These are phyloP conservation scores for Drosophila melanogaster DNA, from an alignment of 1,140 invertebrate species.

Conservation along the genomic window DNA sequence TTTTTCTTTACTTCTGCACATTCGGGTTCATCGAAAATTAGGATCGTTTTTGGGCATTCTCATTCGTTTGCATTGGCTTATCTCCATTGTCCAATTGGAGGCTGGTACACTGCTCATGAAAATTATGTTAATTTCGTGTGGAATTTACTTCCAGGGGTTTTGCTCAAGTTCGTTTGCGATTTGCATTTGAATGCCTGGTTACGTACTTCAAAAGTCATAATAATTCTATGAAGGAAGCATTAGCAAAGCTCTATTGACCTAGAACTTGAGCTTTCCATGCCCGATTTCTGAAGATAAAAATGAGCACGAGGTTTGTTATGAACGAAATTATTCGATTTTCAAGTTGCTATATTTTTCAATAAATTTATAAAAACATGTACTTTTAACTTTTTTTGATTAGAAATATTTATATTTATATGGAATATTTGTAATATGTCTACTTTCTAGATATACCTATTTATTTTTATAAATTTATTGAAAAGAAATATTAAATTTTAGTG, in stretches of 20 bases:
- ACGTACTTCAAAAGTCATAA: constrained; percentile 27
- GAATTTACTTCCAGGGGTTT: constrained; percentile 53
- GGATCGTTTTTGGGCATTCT: constrained; percentile 31
- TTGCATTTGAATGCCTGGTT: constrained; percentile 47
- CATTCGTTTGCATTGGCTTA: constrained; percentile 13
- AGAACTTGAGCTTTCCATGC: constrained; percentile 69
- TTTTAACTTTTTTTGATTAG: too few relatives aligned
- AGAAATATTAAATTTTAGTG: too few relatives aligned
- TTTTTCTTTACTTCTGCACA: constrained; percentile 32
- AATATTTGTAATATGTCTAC: too few relatives aligned
- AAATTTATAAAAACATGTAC: too few relatives aligned
- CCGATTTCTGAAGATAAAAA: constrained; percentile 32
- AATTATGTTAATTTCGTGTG: constrained; percentile 37
- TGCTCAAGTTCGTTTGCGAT: constrained; percentile 50
- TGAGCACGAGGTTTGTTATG: constrained; percentile 12
- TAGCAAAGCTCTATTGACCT: constrained; percentile 58
- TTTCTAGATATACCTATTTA: too few relatives aligned
- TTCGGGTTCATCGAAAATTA: constrained; percentile 4
- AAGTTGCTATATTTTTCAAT: not conserved
- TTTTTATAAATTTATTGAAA: too few relatives aligned
- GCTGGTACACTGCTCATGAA: constrained; percentile 52
- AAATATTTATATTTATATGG: not conserved
- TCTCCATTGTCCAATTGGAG: constrained; percentile 38
- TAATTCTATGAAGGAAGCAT: constrained; percentile 64
- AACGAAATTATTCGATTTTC: not conserved